Conservation (phyloP, 1,140 invertebrate species). For the Brachionus plicatilis region DNA sequence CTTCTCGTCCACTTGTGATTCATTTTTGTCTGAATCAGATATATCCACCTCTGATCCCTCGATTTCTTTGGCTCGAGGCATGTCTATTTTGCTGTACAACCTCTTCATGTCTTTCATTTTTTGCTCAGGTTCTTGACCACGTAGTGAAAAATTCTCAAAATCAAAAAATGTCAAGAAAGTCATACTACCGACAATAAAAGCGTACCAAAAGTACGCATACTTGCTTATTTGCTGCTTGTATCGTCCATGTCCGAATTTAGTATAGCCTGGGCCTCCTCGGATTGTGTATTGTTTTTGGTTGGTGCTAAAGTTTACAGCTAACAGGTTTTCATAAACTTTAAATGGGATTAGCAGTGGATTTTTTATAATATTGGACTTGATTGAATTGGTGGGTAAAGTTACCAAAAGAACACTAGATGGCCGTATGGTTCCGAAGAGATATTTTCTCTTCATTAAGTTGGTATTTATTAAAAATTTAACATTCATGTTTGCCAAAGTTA, state of each 20-base stretch:
- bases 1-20: neutral
- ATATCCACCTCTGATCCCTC: neutral
- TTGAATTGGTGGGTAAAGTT: neutral
- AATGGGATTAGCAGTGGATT: neutral
- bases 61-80: conserved; percentile 10
- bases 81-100: neutral
- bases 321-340: neutral
- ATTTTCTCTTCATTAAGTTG: neutral
- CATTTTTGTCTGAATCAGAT: neutral
- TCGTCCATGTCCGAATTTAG: conserved; percentile 23
- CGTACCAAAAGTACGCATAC: conserved; percentile 34
- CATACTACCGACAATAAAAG: conserved; percentile 9
- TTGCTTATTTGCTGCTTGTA: neutral
- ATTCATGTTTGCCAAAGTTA: conserved; percentile 9
- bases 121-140: neutral
- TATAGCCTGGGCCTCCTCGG: conserved; percentile 25
- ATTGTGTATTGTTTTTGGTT: neutral
- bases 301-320: neutral
- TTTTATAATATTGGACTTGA: neutral
- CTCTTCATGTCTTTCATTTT: conserved; percentile 25
- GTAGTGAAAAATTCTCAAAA: conserved; percentile 10
- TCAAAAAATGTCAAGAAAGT: conserved; percentile 12
- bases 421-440: neutral
- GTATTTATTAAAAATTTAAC: neutral
- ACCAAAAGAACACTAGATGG: neutral